These are phyloP conservation scores for Trichosurus vulpecula DNA, from an alignment of 2,797 vertebrate species.

Conservation along the genomic window DNA sequence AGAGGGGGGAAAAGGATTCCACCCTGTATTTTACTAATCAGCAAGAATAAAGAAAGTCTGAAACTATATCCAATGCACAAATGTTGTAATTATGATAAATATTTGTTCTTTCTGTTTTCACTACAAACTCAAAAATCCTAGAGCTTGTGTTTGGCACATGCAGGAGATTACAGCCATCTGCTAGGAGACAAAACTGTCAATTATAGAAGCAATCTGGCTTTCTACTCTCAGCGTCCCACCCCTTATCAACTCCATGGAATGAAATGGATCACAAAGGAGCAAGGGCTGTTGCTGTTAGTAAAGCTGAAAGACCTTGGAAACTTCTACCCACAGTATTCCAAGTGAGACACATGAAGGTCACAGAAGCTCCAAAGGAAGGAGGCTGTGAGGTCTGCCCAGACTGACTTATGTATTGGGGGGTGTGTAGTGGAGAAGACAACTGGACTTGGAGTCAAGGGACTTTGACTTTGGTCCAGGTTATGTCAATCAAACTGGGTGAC, in stretches of 20 bases:
- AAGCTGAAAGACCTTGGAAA: neutral
- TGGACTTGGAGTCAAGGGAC: neutral
- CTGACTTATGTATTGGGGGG: neutral
- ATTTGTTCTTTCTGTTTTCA: constrained; percentile 80
- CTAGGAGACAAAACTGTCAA: constrained; percentile 76
- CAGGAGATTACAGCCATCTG: constrained; percentile 76
- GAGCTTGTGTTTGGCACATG: constrained; percentile 75
- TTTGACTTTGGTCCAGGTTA: neutral
- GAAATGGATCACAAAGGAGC: constrained; percentile 24
- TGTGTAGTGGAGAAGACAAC: too few species aligned
- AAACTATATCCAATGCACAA: constrained; percentile 72
- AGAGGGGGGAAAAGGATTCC: constrained; percentile 17
- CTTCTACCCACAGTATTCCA: neutral
- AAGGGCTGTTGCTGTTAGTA: constrained; percentile 13
- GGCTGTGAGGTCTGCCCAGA: neutral
- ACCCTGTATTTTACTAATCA: constrained; percentile 53
- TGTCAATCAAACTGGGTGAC: neutral
- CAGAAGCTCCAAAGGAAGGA: neutral
- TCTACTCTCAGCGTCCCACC: constrained; percentile 38
- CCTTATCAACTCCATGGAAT: constrained; percentile 59
- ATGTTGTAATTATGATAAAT: constrained; percentile 79
- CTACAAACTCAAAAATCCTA: constrained; percentile 73
- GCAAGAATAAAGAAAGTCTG: constrained; percentile 70
- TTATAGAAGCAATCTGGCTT: constrained; percentile 73
- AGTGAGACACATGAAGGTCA: neutral